These are phyloP conservation scores for Ictidomys tridecemlineatus DNA, from an alignment of 2,113 vertebrate species.

Conservation along the genomic window DNA sequence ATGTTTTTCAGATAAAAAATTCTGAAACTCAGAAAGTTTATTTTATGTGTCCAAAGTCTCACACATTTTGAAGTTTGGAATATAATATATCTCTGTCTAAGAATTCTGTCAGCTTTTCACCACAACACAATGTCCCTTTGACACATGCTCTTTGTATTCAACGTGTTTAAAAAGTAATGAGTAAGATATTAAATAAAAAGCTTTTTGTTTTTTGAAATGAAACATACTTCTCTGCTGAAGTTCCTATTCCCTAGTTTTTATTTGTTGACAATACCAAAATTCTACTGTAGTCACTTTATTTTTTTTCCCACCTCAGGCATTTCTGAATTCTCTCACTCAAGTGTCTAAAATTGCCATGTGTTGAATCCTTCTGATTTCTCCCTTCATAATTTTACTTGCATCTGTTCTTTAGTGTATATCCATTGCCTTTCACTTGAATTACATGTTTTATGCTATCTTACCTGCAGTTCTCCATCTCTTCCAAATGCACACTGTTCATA, in stretches of 20 bases:
- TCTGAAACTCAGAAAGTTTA: not conserved
- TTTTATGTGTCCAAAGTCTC: not conserved
- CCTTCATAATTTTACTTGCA: not conserved
- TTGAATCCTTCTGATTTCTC: not conserved
- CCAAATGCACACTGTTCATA: not conserved
- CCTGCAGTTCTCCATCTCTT: not conserved
- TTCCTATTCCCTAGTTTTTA: not conserved
- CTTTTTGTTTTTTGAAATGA: not conserved
- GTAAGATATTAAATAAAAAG: not conserved
- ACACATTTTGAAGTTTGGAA: not conserved
- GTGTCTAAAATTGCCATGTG: not conserved
- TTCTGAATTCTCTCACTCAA: not conserved
- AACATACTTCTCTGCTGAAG: not conserved
- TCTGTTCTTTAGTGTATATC: not conserved
- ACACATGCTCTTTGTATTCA: not conserved
- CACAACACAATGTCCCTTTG: not conserved
- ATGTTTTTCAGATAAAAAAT: slow-evolving; percentile 6
- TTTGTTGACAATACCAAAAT: not conserved
- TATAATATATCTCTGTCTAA: not conserved
- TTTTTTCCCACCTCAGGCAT: not conserved
- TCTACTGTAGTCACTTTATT: not conserved
- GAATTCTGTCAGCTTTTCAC: not conserved
- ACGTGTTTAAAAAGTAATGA: not conserved
- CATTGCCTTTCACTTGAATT: not conserved
- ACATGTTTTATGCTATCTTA: not conserved